Conservation (phyloP, 2,888 invertebrate species). For the Bembecia ichneumoniformis region DNA sequence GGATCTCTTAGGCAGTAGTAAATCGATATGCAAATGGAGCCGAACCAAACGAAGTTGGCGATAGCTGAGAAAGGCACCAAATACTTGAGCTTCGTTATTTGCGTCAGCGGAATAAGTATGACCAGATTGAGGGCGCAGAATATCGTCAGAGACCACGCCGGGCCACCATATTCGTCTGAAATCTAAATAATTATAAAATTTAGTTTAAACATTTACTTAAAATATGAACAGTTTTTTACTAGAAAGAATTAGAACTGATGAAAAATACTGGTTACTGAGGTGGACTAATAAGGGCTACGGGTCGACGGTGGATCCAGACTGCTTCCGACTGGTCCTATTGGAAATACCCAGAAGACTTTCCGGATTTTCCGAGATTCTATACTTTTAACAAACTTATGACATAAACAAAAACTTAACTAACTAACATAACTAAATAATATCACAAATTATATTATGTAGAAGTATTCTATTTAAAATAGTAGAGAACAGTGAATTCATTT, state of each 20-base stretch:
- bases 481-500: too few species aligned
- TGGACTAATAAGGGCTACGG: too few species aligned
- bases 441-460: too few species aligned
- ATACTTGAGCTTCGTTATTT: constrained; percentile 84
- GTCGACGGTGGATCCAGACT: too few species aligned
- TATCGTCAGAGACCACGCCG: constrained; percentile 70
- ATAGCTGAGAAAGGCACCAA: constrained; percentile 91
- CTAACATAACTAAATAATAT: too few species aligned
- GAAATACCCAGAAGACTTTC: too few species aligned
- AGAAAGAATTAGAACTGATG: background rate
- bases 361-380: too few species aligned
- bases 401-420: too few species aligned
- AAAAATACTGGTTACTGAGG: too few species aligned
- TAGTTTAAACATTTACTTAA: background rate
- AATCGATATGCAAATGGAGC: constrained; percentile 84
- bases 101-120: constrained; percentile 78
- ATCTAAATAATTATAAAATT: constrained; percentile 49
- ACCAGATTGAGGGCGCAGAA: constrained; percentile 78
- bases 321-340: too few species aligned
- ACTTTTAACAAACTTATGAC: too few species aligned
- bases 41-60: constrained; percentile 87
- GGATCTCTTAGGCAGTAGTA: constrained; percentile 81
- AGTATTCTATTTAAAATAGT: too few species aligned
- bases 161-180: constrained; percentile 60
- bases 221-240: constrained; percentile 2